These are phyloP conservation scores for Fabriciana adippe DNA, from an alignment of 2,888 invertebrate genomes.

Conservation along the genomic window DNA sequence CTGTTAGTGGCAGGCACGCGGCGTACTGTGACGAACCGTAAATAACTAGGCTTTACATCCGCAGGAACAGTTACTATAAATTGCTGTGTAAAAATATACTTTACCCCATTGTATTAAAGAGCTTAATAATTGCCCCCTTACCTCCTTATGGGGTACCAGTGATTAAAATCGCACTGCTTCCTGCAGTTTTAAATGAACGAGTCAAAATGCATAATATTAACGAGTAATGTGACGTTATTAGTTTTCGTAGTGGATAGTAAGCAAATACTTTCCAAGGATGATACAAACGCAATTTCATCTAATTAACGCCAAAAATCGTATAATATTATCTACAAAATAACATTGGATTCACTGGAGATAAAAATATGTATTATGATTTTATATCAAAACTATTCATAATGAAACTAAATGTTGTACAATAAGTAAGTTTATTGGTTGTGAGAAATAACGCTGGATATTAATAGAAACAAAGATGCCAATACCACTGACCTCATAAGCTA, in stretches of 20 bases:
- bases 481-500: slow-evolving; percentile 37
- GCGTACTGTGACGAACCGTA: slow-evolving; percentile 65
- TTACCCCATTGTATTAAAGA: slow-evolving; percentile 41
- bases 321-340: too few relatives aligned
- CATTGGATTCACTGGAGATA: too few relatives aligned
- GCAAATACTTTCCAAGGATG: slow-evolving; percentile 11
- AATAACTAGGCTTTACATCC: slow-evolving; percentile 56
- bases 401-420: slow-evolving; percentile 17
- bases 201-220: slow-evolving; percentile 51
- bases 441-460: slow-evolving; percentile 27
- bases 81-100: slow-evolving; percentile 41
- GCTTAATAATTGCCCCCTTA: slow-evolving; percentile 25
- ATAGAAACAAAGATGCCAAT: slow-evolving; percentile 33
- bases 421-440: slow-evolving; percentile 24
- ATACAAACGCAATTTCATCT: too few relatives aligned
- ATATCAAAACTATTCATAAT: slow-evolving; percentile 6
- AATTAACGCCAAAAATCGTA: too few relatives aligned
- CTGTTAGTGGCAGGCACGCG: slow-evolving; percentile 54
- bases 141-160: slow-evolving; percentile 49
- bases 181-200: slow-evolving; percentile 64
- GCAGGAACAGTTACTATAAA: slow-evolving; percentile 58
- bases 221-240: slow-evolving; percentile 45
- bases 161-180: slow-evolving; percentile 71
- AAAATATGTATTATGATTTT: neutral
- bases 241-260: slow-evolving; percentile 35